Evolutionary conservation across 2,888 invertebrate genomes (phyloP).

Genomic region (Chrysolina americana): DNA sequence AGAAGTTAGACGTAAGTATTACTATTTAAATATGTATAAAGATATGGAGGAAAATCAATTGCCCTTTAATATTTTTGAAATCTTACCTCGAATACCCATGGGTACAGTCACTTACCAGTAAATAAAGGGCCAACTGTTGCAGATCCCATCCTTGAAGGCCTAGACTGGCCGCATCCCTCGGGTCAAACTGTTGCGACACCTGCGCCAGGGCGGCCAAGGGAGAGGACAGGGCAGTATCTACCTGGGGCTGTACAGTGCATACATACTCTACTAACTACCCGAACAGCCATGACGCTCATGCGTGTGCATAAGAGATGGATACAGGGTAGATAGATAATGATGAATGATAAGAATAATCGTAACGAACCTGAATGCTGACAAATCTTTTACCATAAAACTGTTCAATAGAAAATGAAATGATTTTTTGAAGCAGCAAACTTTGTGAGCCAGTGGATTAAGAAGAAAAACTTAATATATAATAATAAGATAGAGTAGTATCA

Average conservation of each 20-base stretch:
- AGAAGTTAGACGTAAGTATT: not conserved
- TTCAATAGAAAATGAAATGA: not conserved
- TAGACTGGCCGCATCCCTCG: conserved; percentile 69
- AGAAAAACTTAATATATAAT: too few species aligned
- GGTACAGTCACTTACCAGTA: conserved; percentile 74
- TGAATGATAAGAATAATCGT: conserved; percentile 41
- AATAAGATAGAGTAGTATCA: too few species aligned
- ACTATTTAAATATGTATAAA: too few species aligned
- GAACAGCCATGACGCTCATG: conserved; percentile 64
- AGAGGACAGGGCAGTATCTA: conserved; percentile 67
- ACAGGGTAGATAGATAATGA: conserved; percentile 53
- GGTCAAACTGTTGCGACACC: conserved; percentile 69
- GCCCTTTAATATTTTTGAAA: conserved; percentile 8
- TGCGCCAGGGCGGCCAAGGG: conserved; percentile 70
- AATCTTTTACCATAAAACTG: not conserved
- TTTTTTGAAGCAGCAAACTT: too few species aligned
- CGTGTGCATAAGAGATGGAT: conserved; percentile 57
- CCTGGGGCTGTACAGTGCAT: conserved; percentile 63
- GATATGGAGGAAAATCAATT: not conserved
- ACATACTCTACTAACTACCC: conserved; percentile 59
- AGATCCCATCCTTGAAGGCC: conserved; percentile 82
- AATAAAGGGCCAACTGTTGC: conserved; percentile 80
- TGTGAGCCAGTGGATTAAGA: too few species aligned
- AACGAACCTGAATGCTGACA: conserved; percentile 35
- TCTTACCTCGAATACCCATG: conserved; percentile 40